These are phyloP conservation scores for Parotocinclus haroldoi DNA, from an alignment of 2,797 vertebrate species.

Conservation along the genomic window DNA sequence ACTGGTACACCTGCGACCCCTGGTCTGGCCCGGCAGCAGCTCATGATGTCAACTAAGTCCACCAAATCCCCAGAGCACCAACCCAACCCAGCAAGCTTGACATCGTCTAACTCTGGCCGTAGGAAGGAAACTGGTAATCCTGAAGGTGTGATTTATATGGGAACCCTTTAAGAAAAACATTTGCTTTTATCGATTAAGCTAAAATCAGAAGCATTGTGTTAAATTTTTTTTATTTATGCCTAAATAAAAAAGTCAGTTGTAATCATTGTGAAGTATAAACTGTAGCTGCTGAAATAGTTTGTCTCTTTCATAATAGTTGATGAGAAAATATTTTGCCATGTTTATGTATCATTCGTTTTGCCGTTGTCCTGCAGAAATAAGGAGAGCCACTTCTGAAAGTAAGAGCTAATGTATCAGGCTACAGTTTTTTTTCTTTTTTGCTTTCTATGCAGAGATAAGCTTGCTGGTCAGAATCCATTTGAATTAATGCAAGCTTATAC, in stretches of 20 bases:
- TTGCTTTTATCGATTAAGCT: not conserved
- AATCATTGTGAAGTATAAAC: too few relatives aligned
- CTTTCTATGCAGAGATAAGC: conserved; percentile 48
- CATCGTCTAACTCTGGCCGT: conserved; percentile 83
- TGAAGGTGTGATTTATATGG: conserved; percentile 76
- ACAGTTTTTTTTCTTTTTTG: conserved; percentile 26
- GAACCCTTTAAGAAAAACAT: not conserved
- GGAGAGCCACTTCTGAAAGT: conserved; percentile 84
- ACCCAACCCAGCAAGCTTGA: conserved; percentile 81
- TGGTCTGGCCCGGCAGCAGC: conserved; percentile 87
- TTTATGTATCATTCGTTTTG: conserved; percentile 29
- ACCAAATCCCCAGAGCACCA: conserved; percentile 95
- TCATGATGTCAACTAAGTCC: conserved; percentile 92
- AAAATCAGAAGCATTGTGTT: too few relatives aligned
- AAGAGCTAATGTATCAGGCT: conserved; percentile 60
- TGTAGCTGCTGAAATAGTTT: too few relatives aligned
- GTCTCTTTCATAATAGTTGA: too few relatives aligned
- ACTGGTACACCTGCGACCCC: conserved; percentile 75
- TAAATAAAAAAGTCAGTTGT: too few relatives aligned
- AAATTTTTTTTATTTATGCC: too few relatives aligned
- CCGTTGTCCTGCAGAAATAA: conserved; percentile 75
- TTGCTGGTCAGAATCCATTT: conserved; percentile 16
- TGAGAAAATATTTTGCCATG: not conserved
- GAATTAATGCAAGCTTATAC: conserved; percentile 3
- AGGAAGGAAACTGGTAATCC: conserved; percentile 88